These are phyloP conservation scores for Ardeotis arabs DNA, from an alignment of 2,113 vertebrate species.

Conservation along the genomic window DNA sequence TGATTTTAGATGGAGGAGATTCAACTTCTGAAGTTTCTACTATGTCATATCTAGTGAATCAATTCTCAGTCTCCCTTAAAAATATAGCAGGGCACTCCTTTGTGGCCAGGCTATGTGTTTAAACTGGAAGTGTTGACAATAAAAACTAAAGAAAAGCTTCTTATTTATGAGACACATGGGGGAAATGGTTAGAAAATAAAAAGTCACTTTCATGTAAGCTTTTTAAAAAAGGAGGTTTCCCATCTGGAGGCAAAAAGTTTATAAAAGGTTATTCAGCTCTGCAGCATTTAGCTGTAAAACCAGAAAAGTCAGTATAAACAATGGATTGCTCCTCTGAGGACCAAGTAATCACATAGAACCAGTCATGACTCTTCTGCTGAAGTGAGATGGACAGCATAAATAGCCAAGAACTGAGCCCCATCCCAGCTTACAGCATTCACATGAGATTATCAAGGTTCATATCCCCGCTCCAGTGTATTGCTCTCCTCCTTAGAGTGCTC, in stretches of 20 bases:
- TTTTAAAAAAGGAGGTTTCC: not conserved
- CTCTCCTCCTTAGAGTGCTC: not conserved
- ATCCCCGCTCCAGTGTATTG: not conserved
- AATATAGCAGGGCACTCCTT: not conserved
- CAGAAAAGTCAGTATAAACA: not conserved
- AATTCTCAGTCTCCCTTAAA: not conserved
- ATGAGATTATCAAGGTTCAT: not conserved
- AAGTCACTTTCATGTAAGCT: not conserved
- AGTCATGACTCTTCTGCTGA: not conserved
- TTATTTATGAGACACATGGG: not conserved
- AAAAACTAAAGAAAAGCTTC: not conserved
- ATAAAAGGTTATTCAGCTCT: not conserved
- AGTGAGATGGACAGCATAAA: not conserved
- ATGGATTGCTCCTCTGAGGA: not conserved
- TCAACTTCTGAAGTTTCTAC: slow-evolving; percentile 11
- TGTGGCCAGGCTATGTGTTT: not conserved
- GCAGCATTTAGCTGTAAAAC: not conserved
- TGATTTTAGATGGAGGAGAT: not conserved
- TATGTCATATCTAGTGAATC: not conserved
- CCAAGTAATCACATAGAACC: not conserved
- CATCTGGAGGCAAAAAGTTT: not conserved
- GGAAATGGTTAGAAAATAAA: not conserved
- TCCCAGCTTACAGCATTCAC: not conserved
- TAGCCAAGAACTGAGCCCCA: not conserved
- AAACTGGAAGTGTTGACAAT: not conserved